These are phyloP conservation scores for Callaeas wilsoni DNA, from an alignment of 2,113 vertebrate genomes.

Conservation along the genomic window DNA sequence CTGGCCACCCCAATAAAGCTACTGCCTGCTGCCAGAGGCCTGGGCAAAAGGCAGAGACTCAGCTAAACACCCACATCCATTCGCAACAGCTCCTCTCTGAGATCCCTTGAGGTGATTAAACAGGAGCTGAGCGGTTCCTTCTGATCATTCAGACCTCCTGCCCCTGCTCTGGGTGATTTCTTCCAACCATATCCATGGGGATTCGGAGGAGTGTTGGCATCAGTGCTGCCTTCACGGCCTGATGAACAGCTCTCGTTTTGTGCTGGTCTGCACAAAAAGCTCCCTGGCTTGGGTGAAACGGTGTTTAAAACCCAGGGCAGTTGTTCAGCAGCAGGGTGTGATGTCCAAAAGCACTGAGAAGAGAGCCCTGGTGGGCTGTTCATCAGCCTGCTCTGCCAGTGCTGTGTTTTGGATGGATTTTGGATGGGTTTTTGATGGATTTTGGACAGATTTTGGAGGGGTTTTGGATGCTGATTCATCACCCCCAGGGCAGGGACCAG, in stretches of 20 bases:
- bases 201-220: not conserved
- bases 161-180: not conserved
- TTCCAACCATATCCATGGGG: rapidly evolving
- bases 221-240: not conserved
- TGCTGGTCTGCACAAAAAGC: not conserved
- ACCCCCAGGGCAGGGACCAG: rapidly evolving
- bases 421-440: not conserved
- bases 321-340: not conserved
- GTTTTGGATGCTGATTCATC: not conserved
- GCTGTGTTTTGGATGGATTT: not conserved
- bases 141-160: not conserved
- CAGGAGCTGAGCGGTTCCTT: not conserved
- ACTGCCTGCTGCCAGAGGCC: no score
- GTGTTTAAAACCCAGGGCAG: not conserved
- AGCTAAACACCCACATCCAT: no score
- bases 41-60: no score
- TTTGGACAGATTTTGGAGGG: not conserved
- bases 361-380: not conserved
- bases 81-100: no score
- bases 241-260: not conserved
- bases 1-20: no score
- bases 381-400: not conserved
- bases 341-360: not conserved
- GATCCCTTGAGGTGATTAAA: not conserved
- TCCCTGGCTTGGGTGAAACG: not conserved